Evolutionary conservation across 2,113 vertebrate genomes (phyloP), one percentile per base, ranked within the genome.

Genomic region (Corythaixoides concolor): DNA sequence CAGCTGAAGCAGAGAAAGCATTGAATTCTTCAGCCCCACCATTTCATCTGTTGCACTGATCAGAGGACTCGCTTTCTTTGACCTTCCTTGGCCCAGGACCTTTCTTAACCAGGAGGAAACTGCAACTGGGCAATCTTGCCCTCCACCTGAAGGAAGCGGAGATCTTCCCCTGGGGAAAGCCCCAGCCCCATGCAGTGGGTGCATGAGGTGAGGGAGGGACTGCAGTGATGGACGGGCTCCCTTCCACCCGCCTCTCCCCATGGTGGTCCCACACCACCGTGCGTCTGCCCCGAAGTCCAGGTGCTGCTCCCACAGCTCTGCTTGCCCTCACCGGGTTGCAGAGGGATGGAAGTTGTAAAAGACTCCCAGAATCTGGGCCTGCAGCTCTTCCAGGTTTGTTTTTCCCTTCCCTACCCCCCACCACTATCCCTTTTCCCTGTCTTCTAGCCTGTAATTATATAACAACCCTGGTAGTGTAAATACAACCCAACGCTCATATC

Each of bases 1-100:
- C 60, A 91, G 88, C 1, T 50, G 78, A 88, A 85, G 94, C 87
- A 95, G 88, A 89, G 53, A 82, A 91, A 85, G 10, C 69, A 45
- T 1, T 2, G 28, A 88, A 89, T 91, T 89, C 75, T 87, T 76
- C 74, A 91, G 55, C 27, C 58, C 15, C 30, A 39, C 12, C 21
- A 69, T 72, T 82, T 75, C 58, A 45, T 39, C 77, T 89, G 53
- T 33, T 82, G 59, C 14, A 8, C 55, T 52, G 49, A 92, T 23
- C 32, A 70, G 35, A 43, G 60, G 8, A 2, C 4, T 75, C 7
- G 1, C 41, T 85, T 75, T 45, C 24, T 26, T 30, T 53, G 27
- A 28, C 45, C 24, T 69, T 73, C 55, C 17, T 43, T 52, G 30
- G 49, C 18, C 27, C 47, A 77, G 70, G 15, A 69, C 4, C 4